These are phyloP conservation scores for Coptotermes formosanus DNA, from an alignment of 1,140 invertebrate genomes.

Conservation along the genomic window DNA sequence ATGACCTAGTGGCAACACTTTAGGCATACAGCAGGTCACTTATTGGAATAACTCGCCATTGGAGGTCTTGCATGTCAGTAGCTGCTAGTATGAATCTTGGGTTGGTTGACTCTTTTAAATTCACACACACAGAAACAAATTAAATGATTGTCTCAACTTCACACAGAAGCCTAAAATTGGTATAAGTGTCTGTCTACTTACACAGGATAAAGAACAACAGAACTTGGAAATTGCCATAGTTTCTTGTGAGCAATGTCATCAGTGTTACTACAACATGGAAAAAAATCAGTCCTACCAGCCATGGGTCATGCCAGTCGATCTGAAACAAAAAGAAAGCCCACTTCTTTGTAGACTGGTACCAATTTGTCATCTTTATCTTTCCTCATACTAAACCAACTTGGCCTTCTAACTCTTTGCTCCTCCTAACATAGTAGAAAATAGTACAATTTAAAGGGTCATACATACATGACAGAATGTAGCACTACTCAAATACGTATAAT, in stretches of 20 bases:
- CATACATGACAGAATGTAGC: no score
- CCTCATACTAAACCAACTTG: no score
- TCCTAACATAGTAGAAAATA: no score
- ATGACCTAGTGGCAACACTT: no score
- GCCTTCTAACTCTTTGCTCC: no score
- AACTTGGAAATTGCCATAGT: slow-evolving; percentile 84
- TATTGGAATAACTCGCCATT: no score
- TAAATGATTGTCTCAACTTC: background rate
- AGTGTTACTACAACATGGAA: slow-evolving; percentile 76
- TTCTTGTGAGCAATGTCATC: slow-evolving; percentile 74
- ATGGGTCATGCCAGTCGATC: slow-evolving; percentile 88
- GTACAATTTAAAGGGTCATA: no score
- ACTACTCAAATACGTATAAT: no score
- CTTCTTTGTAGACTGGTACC: no score
- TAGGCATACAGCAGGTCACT: no score
- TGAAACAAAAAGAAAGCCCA: slow-evolving; percentile 44
- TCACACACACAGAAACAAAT: no score
- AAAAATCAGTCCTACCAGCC: slow-evolving; percentile 71
- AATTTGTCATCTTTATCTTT: no score
- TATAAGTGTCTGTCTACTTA: slow-evolving; percentile 7
- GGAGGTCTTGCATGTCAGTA: background rate
- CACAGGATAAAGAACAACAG: slow-evolving; percentile 59
- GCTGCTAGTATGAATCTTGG: background rate
- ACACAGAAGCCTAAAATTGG: background rate
- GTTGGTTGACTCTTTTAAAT: background rate